These are phyloP conservation scores for Steinernema carpocapsae DNA, from an alignment of 2,888 invertebrate genomes.

Conservation along the genomic window DNA sequence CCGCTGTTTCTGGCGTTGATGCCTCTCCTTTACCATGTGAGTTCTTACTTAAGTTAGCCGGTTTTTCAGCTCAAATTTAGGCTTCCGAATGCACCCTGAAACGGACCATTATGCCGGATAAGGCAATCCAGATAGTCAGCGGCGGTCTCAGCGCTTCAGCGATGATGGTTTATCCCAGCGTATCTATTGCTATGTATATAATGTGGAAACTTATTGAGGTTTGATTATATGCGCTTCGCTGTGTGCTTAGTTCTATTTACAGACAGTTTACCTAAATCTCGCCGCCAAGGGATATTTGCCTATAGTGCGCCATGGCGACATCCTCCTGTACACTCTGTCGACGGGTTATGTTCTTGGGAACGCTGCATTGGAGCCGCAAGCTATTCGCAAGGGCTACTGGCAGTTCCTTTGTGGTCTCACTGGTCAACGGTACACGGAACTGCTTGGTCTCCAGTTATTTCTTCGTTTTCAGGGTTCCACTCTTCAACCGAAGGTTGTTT, in stretches of 20 bases:
- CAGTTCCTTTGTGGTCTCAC: slow-evolving; percentile 81
- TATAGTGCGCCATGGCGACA: slow-evolving; percentile 77
- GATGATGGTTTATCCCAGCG: slow-evolving; percentile 78
- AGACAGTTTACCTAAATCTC: slow-evolving; percentile 80
- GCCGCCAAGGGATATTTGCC: slow-evolving; percentile 77
- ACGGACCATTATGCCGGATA: slow-evolving; percentile 66
- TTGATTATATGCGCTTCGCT: slow-evolving; percentile 33
- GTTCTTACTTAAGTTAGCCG: too few species aligned
- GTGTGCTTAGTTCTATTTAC: slow-evolving; percentile 55
- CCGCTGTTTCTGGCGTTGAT: slow-evolving; percentile 60
- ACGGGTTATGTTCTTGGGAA: slow-evolving; percentile 62
- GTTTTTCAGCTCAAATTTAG: too few species aligned
- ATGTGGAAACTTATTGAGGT: slow-evolving; percentile 85
- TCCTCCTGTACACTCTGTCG: slow-evolving; percentile 77
- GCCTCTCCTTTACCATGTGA: slow-evolving; percentile 63
- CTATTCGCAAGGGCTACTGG: slow-evolving; percentile 82
- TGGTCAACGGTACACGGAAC: slow-evolving; percentile 71
- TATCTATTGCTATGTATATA: slow-evolving; percentile 81
- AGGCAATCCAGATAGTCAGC: slow-evolving; percentile 56
- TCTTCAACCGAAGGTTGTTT: slow-evolving; percentile 54
- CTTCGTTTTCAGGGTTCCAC: slow-evolving; percentile 47
- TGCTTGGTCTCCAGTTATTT: neutral
- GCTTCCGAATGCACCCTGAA: slow-evolving; percentile 76
- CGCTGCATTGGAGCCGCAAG: slow-evolving; percentile 80
- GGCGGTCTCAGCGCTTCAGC: slow-evolving; percentile 53